Conservation (phyloP, 2,888 invertebrate genomes). For the Drosophila dives region DNA sequence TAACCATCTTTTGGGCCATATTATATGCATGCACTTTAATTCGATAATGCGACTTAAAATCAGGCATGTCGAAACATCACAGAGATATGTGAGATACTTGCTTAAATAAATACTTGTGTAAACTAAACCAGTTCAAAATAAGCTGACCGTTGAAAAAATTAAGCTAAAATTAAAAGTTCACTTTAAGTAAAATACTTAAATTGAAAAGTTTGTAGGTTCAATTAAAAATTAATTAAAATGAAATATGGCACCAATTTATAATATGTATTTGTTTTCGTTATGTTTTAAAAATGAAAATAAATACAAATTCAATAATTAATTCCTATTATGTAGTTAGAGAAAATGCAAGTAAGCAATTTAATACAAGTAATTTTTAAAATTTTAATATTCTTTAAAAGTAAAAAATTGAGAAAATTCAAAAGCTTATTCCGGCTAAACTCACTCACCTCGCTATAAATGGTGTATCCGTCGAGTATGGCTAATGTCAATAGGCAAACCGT, state of each 20-base stretch:
- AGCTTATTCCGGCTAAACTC: background rate
- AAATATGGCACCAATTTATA: background rate
- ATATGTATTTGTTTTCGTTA: background rate
- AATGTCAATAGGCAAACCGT: constrained; percentile 67
- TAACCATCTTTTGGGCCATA: constrained; percentile 32
- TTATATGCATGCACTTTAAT: constrained; percentile 36
- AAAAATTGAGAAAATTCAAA: background rate
- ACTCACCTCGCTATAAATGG: constrained; percentile 84
- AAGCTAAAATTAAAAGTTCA: background rate
- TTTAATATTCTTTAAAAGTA: background rate
- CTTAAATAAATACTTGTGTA: too few species aligned
- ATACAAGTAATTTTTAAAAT: background rate
- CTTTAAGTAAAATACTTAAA: background rate
- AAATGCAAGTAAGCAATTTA: background rate
- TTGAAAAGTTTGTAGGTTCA: background rate
- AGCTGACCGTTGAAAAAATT: background rate
- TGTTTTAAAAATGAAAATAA: background rate
- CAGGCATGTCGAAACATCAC: background rate
- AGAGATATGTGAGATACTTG: background rate
- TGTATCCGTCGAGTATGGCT: constrained; percentile 77
- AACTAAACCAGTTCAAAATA: background rate
- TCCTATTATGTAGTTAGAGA: background rate
- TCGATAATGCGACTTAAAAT: constrained; percentile 26
- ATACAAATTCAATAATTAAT: background rate
- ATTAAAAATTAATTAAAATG: background rate